A percentile compares a stretch with the other conserved stretches of the same genome.
Evolutionary conservation across 2,888 invertebrate genomes (phyloP).

Genomic region (Cactoblastis cactorum): DNA sequence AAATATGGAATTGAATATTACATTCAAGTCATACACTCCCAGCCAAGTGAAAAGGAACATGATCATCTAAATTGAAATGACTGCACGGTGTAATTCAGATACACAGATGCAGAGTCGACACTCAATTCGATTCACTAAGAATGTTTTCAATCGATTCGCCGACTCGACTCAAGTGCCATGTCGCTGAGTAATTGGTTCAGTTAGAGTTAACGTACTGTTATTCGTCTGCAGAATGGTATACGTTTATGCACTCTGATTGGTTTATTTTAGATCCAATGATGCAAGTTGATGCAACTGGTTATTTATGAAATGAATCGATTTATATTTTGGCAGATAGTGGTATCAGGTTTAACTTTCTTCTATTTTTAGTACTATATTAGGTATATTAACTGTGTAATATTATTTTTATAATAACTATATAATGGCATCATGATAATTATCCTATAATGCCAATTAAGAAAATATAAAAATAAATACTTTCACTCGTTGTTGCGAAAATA

Average conservation of each 20-base stretch:
- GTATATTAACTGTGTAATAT: too few species aligned
- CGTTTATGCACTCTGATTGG: not conserved
- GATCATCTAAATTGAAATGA: not conserved
- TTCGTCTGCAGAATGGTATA: conserved; percentile 3
- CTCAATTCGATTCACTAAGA: conserved; percentile 5
- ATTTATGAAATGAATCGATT: not conserved
- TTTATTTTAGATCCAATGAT: not conserved
- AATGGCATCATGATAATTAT: too few species aligned
- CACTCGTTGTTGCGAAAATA: too few species aligned
- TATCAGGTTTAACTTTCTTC: too few species aligned
- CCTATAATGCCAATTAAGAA: not conserved
- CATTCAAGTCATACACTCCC: too few species aligned
- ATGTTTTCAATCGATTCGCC: conserved; percentile 9
- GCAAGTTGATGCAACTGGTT: not conserved
- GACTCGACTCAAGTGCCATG: conserved; percentile 9
- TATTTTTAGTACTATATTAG: too few species aligned
- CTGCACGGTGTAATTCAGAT: not conserved
- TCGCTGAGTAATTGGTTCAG: conserved; percentile 5
- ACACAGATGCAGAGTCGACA: not conserved
- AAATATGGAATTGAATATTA: too few species aligned
- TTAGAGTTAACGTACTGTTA: not conserved
- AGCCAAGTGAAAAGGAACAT: not conserved
- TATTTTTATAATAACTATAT: too few species aligned
- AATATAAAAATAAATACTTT: too few species aligned
- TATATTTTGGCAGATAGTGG: too few species aligned